Evolutionary conservation across 1,140 invertebrate species (phyloP), one percentile per base, ranked within the genome.

Genomic region (Orius insidiosus): DNA sequence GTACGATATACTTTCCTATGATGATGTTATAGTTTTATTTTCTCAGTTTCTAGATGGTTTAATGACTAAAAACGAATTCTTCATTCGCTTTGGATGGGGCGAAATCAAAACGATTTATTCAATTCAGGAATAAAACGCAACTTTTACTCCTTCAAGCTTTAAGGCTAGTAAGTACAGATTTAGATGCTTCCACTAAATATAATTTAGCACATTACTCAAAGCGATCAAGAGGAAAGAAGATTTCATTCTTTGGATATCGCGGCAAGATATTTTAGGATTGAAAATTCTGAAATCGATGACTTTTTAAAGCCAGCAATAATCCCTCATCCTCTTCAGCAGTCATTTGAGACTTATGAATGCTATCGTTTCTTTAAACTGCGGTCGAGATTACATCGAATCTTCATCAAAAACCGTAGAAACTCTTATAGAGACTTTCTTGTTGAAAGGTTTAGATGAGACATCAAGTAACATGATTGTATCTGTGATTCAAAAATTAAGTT

Each of bases 381-480:
- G 69, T 10, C 54, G 70, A 30, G 60, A 59, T 49, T 72, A 72
- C 52, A 54, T 72, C 15, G 59, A 62, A 2, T 48, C 58, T 9
- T 59, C 60, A 43, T 55, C 59, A 10, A 52, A 48, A 13, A 51
- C 62, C 10, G 47, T 67, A 10, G 55, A 59, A 35, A 53, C 55
- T 47, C 59, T 67, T 46, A 53, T 55, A 14, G 50, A 55, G 18
- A 52, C 54, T 31, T 38, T 54, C 48, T 19, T 58, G 30, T 14
- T 18, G 14, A 36, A 33, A 33, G 35, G 18, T 5, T 15, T 37
- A 13, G 64, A 63, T 50, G 35, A 52, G 16, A 53, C 63, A 10
- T 72, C 74, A 1, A 60, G 66, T 31, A 72, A 78, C 48, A 77
- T 77, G 71, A 60, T 75, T 19, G 58, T 78, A 8, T 75, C 74